These are phyloP conservation scores for Steromphala cineraria DNA, from an alignment of 2,888 invertebrate genomes.

Conservation along the genomic window DNA sequence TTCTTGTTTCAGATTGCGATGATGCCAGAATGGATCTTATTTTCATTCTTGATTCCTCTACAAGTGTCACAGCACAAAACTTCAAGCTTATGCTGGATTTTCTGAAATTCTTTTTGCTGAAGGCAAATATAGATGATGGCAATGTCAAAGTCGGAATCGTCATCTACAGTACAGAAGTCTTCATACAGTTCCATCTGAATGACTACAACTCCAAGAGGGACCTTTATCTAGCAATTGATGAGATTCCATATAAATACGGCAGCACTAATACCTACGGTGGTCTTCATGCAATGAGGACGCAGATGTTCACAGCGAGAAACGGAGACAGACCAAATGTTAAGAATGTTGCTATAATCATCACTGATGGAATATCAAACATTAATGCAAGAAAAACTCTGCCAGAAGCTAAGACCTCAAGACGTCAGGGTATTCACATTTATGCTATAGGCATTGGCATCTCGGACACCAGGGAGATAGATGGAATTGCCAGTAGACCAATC, in stretches of 20 bases:
- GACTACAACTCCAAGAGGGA: slow-evolving; percentile 32
- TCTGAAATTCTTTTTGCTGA: slow-evolving; percentile 51
- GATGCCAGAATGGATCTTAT: slow-evolving; percentile 53
- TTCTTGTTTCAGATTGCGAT: slow-evolving; percentile 32
- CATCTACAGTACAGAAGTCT: slow-evolving; percentile 50
- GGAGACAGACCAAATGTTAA: slow-evolving; percentile 56
- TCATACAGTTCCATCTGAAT: slow-evolving; percentile 51
- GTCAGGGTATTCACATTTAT: slow-evolving; percentile 47
- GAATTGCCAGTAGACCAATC: slow-evolving; percentile 50
- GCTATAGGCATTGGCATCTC: slow-evolving; percentile 53
- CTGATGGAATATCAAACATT: slow-evolving; percentile 65
- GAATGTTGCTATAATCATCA: slow-evolving; percentile 60
- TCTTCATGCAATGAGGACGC: slow-evolving; percentile 42
- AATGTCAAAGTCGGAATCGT: slow-evolving; percentile 44
- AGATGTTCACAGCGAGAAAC: slow-evolving; percentile 47
- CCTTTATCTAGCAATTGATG: slow-evolving; percentile 43
- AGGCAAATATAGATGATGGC: slow-evolving; percentile 47
- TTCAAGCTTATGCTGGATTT: slow-evolving; percentile 54
- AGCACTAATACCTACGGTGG: slow-evolving; percentile 62
- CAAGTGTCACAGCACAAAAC: slow-evolving; percentile 56
- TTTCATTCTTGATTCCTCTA: slow-evolving; percentile 64
- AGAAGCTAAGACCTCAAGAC: slow-evolving; percentile 49
- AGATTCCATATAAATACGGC: slow-evolving; percentile 46
- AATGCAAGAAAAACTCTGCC: slow-evolving; percentile 55
- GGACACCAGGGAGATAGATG: slow-evolving; percentile 49